phyloP scores from a whole-genome alignment of 2,797 vertebrate genomes.

The Spinus pinus region DNA sequence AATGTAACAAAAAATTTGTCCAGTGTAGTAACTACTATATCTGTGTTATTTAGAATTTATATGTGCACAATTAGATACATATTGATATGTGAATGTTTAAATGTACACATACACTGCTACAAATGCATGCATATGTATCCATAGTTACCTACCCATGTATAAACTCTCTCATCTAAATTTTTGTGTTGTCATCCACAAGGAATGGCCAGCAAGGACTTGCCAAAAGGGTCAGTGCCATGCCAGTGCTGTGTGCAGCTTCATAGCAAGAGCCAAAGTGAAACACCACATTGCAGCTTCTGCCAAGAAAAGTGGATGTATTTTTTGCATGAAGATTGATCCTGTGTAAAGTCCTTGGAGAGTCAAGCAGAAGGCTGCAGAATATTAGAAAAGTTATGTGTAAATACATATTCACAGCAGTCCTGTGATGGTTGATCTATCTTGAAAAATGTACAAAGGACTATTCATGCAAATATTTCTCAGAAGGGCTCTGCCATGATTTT shows the following conservation, averaged over 20 bases:
- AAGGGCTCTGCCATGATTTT: neutral
- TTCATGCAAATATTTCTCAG: neutral
- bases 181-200: neutral
- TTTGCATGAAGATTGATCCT: neutral
- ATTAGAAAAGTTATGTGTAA: neutral
- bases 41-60: neutral
- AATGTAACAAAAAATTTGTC: rapidly evolving
- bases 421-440: neutral
- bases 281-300: neutral
- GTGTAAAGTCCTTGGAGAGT: neutral
- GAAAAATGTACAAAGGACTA: neutral
- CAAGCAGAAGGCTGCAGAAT: neutral
- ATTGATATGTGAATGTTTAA: neutral
- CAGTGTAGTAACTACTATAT: neutral
- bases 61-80: neutral
- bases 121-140: neutral
- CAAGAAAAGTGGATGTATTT: neutral
- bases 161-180: neutral
- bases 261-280: neutral
- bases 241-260: neutral
- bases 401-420: neutral
- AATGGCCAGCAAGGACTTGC: neutral
- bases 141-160: neutral
- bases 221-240: neutral
- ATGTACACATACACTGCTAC: neutral